Conservation (phyloP, 1,140 invertebrate genomes). For the Metopolophium dirhodum region DNA sequence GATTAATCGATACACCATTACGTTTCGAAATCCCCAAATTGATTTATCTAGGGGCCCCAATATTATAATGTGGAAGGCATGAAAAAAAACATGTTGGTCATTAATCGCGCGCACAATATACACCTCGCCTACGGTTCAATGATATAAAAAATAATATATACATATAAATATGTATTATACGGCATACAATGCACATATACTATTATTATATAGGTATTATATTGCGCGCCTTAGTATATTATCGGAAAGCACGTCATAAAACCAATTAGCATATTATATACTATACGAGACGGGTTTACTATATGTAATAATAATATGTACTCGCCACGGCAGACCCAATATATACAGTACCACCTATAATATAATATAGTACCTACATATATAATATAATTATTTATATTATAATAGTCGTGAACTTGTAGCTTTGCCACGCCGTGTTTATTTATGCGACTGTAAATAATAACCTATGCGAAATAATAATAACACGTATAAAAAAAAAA, state of each 20-base stretch:
- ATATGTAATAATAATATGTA: not conserved
- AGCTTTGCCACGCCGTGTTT: not conserved
- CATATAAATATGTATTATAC: not conserved
- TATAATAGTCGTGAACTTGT: not conserved
- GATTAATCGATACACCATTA: constrained; percentile 27
- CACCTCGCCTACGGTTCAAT: not conserved
- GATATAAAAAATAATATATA: not conserved
- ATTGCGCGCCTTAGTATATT: not conserved
- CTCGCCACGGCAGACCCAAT: not conserved
- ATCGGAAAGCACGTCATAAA: constrained; percentile 6
- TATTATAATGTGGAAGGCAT: constrained; percentile 13
- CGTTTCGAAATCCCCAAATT: constrained; percentile 35
- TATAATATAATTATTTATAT: not conserved
- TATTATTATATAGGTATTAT: not conserved
- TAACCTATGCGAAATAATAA: not conserved
- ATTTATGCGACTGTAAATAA: not conserved
- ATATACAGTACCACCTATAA: not conserved
- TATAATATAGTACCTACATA: not conserved
- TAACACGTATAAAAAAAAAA: not conserved
- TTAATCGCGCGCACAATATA: not conserved
- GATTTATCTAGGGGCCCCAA: constrained; percentile 17
- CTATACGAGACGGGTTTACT: not conserved
- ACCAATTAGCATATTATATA: constrained; percentile 23
- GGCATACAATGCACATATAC: not conserved
- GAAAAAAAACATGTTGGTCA: constrained; percentile 12